These are phyloP conservation scores for Nibea albiflora DNA, from an alignment of 2,113 vertebrate genomes.

Conservation along the genomic window DNA sequence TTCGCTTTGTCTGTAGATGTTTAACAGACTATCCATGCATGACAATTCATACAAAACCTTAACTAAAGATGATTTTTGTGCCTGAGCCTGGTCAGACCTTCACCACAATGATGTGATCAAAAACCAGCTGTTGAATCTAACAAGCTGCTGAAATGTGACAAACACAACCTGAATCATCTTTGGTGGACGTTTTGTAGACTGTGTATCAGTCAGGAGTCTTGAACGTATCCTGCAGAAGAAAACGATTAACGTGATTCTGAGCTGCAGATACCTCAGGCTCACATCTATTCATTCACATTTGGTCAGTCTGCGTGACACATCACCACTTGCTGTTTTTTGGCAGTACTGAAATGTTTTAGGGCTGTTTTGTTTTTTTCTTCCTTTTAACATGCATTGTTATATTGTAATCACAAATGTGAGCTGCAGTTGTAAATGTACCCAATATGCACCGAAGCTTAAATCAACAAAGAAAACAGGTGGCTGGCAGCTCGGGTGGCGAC, in stretches of 20 bases:
- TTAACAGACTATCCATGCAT: too few relatives aligned
- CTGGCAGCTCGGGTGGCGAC: conserved; percentile 14
- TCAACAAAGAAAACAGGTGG: conserved; percentile 46
- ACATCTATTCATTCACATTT: conserved; percentile 13
- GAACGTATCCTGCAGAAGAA: not conserved
- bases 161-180: too few relatives aligned
- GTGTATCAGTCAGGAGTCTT: not conserved
- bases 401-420: conserved; percentile 7
- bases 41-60: too few relatives aligned
- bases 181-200: not conserved
- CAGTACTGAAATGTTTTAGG: not conserved
- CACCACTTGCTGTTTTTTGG: not conserved
- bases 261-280: not conserved
- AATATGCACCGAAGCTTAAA: not conserved
- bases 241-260: not conserved
- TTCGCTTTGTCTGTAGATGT: too few relatives aligned
- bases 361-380: not conserved
- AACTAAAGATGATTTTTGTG: too few relatives aligned
- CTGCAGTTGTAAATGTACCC: not conserved
- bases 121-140: too few relatives aligned
- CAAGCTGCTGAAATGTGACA: too few relatives aligned
- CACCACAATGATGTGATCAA: too few relatives aligned
- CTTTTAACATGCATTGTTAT: not conserved
- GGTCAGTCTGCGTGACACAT: not conserved
- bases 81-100: too few relatives aligned